phyloP scores from a whole-genome alignment of 2,888 invertebrate species.

The Chrysolina americana region DNA sequence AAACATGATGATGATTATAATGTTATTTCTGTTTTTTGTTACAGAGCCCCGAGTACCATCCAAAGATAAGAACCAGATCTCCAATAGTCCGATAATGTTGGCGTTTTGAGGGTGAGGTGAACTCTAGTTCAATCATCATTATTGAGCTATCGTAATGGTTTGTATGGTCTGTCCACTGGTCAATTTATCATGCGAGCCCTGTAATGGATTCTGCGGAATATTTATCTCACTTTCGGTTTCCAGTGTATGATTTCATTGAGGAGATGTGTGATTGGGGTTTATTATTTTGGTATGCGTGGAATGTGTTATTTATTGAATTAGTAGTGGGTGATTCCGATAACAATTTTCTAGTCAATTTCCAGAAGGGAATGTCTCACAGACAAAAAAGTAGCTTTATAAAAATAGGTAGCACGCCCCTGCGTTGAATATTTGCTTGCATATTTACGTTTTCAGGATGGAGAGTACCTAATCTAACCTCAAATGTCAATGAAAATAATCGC shows the following conservation, averaged over 20 bases:
- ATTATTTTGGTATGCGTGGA: not conserved
- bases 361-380: no score
- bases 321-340: not conserved
- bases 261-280: constrained; percentile 44
- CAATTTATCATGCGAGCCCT: constrained; percentile 65
- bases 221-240: constrained; percentile 61
- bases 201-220: constrained; percentile 65
- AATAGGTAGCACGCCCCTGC: no score
- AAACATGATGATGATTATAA: constrained; percentile 28
- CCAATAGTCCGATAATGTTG: constrained; percentile 64
- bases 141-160: constrained; percentile 69
- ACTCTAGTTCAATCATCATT: constrained; percentile 68
- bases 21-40: constrained; percentile 52
- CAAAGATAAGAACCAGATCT: constrained; percentile 59
- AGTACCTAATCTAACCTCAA: no score
- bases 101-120: constrained; percentile 64
- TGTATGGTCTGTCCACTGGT: constrained; percentile 68
- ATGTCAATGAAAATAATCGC: no score
- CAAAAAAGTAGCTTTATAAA: no score
- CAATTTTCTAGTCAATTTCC: not conserved
- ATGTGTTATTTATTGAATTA: no score
- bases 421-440: no score
- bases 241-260: constrained; percentile 53
- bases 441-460: no score
- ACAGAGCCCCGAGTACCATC: constrained; percentile 51